Base-by-base conservation (phyloP, 2,888 invertebrate genomes). In the Nomada hirtipes region DNA sequence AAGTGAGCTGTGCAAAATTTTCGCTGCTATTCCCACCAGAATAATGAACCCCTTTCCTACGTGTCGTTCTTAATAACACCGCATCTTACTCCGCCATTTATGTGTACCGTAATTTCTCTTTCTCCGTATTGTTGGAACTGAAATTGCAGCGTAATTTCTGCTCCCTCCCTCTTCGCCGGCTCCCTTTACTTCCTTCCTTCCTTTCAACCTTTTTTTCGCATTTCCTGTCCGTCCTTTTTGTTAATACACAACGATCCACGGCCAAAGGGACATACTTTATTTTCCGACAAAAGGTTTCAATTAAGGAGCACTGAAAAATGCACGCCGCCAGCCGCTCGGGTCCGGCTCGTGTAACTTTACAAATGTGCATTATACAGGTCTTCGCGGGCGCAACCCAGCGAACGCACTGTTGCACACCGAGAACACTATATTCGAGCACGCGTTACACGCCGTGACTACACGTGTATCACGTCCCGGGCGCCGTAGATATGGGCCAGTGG, bases 361-460 rank as follows among this genome's bases (percentile, higher is more conserved):
- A 82, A 86, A 88, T 67, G 86, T 82, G 83, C 86, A 86, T 87
- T 87, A 87, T 81, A 82, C 84, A 79, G 52, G 75, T 60, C 83
- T 60, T 67, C 29, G 76, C 76, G 74, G 76, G 77, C 73, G 79
- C 82, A 50, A 75, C 77, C 47, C 59, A 76, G 76, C 83, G 80
- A 84, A 82, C 78, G 85, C 88, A 65, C 85, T 77, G 88, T 83
- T 80, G 80, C 85, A 77, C 85, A 74, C 83, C 69, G 87, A 74
- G 69, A 85, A 87, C 82, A 76, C 84, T 86, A 83, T 84, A 87
- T 84, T 86, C 88, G 86, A 88, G 89, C 88, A 88, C 86, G 89
- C 88, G 89, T 88, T 88, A 88, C 89, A 86, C 79, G 86, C 89
- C 79, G 84, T 80, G 84, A 80, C 76, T 88, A 88, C 88, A 88